A percentile compares a stretch with the other conserved stretches of the same genome.
phyloP scores from a whole-genome alignment of 2,888 invertebrate species.

The Nysson spinosus region DNA sequence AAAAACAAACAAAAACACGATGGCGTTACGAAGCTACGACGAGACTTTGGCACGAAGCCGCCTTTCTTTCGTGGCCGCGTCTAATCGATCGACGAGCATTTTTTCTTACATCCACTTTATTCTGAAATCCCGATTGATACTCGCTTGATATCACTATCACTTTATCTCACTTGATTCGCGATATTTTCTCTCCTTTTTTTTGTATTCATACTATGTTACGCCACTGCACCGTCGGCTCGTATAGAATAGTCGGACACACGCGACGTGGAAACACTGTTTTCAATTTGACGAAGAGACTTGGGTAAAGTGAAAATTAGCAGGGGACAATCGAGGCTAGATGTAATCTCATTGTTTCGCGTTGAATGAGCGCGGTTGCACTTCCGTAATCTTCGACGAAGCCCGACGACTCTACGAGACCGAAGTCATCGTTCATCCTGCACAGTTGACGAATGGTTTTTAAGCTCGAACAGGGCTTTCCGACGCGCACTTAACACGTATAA shows the following conservation, averaged over 20 bases:
- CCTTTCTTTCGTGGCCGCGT: conserved; percentile 37
- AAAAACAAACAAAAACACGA: no score
- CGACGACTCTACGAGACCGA: conserved; percentile 30
- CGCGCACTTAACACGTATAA: no score
- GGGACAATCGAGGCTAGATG: conserved; percentile 1
- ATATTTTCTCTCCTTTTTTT: neutral
- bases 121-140: conserved; percentile 17
- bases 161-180: neutral
- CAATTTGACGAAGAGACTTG: neutral
- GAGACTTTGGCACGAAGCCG: conserved; percentile 39
- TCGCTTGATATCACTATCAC: conserved; percentile 7
- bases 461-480: conserved; percentile 17
- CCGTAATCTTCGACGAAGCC: conserved; percentile 28
- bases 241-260: neutral
- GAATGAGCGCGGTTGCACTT: conserved; percentile 23
- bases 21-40: conserved; percentile 33
- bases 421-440: conserved; percentile 47
- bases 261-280: neutral
- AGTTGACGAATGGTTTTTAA: conserved; percentile 55
- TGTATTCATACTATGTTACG: no score
- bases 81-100: conserved; percentile 43
- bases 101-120: conserved; percentile 31
- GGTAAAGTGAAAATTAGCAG: conserved; percentile 5
- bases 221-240: no score
- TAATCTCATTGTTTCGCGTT: conserved; percentile 26